Evolutionary conservation across 1,140 invertebrate species (phyloP).

Genomic region (Drosophila bifasciata): DNA sequence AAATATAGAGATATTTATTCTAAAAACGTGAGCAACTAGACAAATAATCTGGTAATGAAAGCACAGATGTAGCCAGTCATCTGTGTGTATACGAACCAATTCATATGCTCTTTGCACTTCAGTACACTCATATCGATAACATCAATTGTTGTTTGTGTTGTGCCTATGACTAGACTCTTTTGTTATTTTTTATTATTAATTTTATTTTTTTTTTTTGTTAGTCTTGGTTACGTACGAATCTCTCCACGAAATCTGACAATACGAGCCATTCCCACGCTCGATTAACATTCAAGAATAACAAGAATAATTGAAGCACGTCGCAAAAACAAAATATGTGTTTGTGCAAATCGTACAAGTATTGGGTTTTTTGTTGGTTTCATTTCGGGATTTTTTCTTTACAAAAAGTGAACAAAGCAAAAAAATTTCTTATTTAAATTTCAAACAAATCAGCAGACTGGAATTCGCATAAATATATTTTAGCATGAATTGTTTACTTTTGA

Average conservation of each 20-base stretch:
- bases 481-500: too few relatives aligned
- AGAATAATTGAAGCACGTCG: slow-evolving; percentile 38
- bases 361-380: not conserved
- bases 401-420: too few relatives aligned
- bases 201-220: slow-evolving; percentile 4
- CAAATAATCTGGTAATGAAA: not conserved
- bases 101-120: slow-evolving; percentile 35
- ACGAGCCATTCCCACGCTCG: slow-evolving; percentile 63
- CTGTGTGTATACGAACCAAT: not conserved
- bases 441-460: too few relatives aligned
- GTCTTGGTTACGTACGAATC: not conserved
- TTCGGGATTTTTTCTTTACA: too few relatives aligned
- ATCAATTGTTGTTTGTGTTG: slow-evolving; percentile 2
- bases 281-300: slow-evolving; percentile 62
- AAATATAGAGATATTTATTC: too few relatives aligned
- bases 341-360: slow-evolving; percentile 19
- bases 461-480: too few relatives aligned
- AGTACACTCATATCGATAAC: slow-evolving; percentile 12
- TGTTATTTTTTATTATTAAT: slow-evolving; percentile 4
- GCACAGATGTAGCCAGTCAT: not conserved
- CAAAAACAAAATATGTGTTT: slow-evolving; percentile 6
- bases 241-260: slow-evolving; percentile 15
- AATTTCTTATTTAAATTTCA: too few relatives aligned
- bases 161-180: slow-evolving; percentile 2
- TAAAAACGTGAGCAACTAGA: too few relatives aligned